Conservation (phyloP, 2,113 vertebrate genomes). For the Myotis yumanensis region DNA sequence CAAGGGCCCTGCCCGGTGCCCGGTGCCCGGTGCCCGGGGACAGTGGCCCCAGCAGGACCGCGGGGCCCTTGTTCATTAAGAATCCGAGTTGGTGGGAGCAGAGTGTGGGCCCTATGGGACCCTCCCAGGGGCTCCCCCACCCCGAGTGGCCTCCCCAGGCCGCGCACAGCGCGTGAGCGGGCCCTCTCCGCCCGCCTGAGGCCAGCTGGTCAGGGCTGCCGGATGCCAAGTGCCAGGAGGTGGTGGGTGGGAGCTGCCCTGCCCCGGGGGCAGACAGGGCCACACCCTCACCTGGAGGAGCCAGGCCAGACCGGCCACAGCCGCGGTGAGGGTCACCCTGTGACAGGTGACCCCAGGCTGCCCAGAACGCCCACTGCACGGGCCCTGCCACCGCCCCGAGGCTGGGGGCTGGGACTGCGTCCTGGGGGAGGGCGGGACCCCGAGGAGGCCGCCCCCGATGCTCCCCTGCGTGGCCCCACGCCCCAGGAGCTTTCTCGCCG, state of each 20-base stretch:
- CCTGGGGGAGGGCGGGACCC: neutral
- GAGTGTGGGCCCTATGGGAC: rapidly evolving
- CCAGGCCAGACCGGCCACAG: neutral
- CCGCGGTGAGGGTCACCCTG: rapidly evolving
- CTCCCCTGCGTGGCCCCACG: rapidly evolving
- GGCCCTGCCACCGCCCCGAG: neutral
- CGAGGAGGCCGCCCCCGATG: neutral
- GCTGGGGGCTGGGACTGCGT: neutral
- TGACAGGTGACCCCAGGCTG: neutral
- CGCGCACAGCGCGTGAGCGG: no score
- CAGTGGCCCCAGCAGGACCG: rapidly evolving
- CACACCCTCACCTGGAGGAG: neutral
- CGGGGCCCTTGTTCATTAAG: neutral
- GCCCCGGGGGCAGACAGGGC: neutral
- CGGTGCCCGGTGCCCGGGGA: no score
- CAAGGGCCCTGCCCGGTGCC: neutral
- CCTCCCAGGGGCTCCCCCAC: neutral
- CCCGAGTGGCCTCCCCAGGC: rapidly evolving
- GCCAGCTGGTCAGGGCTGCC: neutral
- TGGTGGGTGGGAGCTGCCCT: neutral
- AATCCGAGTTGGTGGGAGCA: rapidly evolving
- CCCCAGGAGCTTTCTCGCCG: rapidly evolving
- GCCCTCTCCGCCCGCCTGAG: neutral
- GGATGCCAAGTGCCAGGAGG: neutral
- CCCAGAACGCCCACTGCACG: neutral